Evolutionary conservation across 2,888 invertebrate species (phyloP).

Genomic region (Eupithecia centaureata): DNA sequence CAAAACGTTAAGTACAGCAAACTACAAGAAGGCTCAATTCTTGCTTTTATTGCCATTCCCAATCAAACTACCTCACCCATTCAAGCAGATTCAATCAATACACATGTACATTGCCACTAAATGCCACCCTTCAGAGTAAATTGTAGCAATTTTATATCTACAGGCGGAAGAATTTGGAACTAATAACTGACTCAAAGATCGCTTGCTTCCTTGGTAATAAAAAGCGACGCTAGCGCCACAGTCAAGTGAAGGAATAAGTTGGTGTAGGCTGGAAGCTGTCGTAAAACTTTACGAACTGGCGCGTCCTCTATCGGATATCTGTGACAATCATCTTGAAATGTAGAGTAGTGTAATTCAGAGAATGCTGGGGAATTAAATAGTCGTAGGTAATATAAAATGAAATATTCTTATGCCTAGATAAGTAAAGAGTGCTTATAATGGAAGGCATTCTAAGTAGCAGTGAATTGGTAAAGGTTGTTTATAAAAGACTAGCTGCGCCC

Average conservation of each 20-base stretch:
- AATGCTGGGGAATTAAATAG: not conserved
- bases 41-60: conserved; percentile 11
- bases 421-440: too few relatives aligned
- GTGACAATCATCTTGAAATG: conserved; percentile 72
- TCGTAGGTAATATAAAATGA: not conserved
- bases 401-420: too few relatives aligned
- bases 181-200: not conserved
- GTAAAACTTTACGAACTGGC: conserved; percentile 82
- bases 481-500: too few relatives aligned
- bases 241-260: conserved; percentile 1
- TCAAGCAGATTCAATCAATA: conserved; percentile 42
- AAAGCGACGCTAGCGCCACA: conserved; percentile 6
- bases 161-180: conserved; percentile 5
- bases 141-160: not conserved
- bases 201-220: not conserved
- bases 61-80: not conserved
- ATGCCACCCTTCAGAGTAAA: conserved; percentile 31
- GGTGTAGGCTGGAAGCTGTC: conserved; percentile 61
- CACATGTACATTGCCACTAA: conserved; percentile 41
- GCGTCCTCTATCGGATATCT: conserved; percentile 73
- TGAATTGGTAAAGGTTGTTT: too few relatives aligned
- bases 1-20: not conserved
- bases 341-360: conserved; percentile 52
- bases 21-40: not conserved
- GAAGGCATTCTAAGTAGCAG: too few relatives aligned